Conservation (phyloP, 2,797 vertebrate species). For the Centropyge bicolor region DNA sequence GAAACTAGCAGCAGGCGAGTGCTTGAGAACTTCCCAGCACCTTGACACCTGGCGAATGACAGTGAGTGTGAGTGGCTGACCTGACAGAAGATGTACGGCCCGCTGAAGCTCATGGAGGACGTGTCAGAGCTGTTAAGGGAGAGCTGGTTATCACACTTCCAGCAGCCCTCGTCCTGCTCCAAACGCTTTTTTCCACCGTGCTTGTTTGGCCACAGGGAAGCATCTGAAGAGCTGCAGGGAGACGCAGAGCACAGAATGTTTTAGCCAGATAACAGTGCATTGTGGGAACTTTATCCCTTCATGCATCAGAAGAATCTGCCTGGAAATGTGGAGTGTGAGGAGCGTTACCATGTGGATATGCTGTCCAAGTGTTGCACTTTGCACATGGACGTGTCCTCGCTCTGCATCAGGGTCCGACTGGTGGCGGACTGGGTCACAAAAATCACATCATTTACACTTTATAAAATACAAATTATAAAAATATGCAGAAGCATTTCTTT, state of each 20-base stretch:
- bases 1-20: background rate
- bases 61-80: constrained; percentile 45
- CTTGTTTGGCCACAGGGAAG: constrained; percentile 31
- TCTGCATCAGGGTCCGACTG: constrained; percentile 38
- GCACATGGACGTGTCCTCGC: constrained; percentile 65
- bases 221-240: constrained; percentile 60
- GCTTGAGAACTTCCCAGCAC: background rate
- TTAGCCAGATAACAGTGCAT: background rate
- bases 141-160: constrained; percentile 18
- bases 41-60: background rate
- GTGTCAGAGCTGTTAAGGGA: constrained; percentile 30
- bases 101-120: constrained; percentile 78
- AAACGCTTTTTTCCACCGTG: constrained; percentile 1
- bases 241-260: background rate
- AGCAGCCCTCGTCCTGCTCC: constrained; percentile 43
- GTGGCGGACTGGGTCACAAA: constrained; percentile 32
- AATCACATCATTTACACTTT: background rate
- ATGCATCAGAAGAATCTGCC: background rate
- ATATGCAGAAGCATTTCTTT: background rate
- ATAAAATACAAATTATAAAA: background rate
- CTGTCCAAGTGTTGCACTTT: constrained; percentile 64
- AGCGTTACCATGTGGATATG: constrained; percentile 54
- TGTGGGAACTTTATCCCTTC: background rate
- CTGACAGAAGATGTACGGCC: constrained; percentile 83
- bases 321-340: background rate